phyloP scores from a whole-genome alignment of 2,113 vertebrate species.

The Poeciliopsis turrubarensis region DNA sequence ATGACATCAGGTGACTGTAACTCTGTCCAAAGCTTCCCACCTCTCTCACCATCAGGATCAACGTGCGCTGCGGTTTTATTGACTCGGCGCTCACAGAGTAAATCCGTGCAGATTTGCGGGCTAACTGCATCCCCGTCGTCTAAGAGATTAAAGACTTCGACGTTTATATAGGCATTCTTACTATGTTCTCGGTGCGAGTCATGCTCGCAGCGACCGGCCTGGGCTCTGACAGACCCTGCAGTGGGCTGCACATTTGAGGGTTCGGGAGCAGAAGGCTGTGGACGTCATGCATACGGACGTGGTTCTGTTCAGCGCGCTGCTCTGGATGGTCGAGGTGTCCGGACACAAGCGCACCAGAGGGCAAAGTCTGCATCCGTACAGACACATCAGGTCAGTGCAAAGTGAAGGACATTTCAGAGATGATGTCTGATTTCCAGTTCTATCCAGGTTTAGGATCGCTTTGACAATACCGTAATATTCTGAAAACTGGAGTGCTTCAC shows the following conservation, averaged over 20 bases:
- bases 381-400: slow-evolving; percentile 83
- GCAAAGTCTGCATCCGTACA: slow-evolving; percentile 75
- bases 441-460: not conserved
- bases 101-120: slow-evolving; percentile 89
- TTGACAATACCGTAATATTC: not conserved
- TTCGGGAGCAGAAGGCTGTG: slow-evolving; percentile 24
- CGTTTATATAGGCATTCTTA: slow-evolving; percentile 34
- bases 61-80: not conserved
- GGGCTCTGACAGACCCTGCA: slow-evolving; percentile 10
- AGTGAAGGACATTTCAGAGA: not conserved
- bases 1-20: too few species aligned
- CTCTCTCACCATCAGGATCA: not conserved
- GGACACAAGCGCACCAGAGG: slow-evolving; percentile 71
- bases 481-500: not conserved
- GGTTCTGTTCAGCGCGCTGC: slow-evolving; percentile 82
- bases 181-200: slow-evolving; percentile 1
- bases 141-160: slow-evolving; percentile 85
- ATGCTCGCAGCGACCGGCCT: slow-evolving; percentile 12
- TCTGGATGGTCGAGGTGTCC: slow-evolving; percentile 80
- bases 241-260: slow-evolving; percentile 69
- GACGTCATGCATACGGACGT: slow-evolving; percentile 84
- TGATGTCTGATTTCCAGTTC: not conserved
- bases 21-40: not conserved
- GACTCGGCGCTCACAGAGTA: slow-evolving; percentile 16
- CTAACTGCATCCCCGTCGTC: slow-evolving; percentile 81